Evolutionary conservation across 2,888 invertebrate species (phyloP).

Genomic region (Ernsta delagoae): DNA sequence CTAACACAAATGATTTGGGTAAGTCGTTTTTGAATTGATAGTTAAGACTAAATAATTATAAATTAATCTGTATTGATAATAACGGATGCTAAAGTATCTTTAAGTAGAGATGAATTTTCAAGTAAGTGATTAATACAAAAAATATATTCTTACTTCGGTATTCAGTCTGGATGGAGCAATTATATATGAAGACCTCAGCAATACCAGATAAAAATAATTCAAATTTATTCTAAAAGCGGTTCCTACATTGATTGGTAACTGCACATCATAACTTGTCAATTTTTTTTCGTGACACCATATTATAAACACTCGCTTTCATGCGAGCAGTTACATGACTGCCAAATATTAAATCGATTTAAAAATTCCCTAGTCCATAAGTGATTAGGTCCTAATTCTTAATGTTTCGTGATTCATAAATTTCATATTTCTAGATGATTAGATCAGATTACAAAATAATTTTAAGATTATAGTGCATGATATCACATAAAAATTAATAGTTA

Average conservation of each 20-base stretch:
- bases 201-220: not conserved
- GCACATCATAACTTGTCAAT: conserved; percentile 54
- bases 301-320: conserved; percentile 39
- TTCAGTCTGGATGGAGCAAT: conserved; percentile 30
- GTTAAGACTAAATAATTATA: conserved; percentile 31
- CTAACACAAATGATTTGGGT: conserved; percentile 22
- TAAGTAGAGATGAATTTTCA: conserved; percentile 26
- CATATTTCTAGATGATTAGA: conserved; percentile 54
- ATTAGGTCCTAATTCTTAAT: conserved; percentile 55
- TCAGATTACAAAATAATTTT: conserved; percentile 48
- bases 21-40: conserved; percentile 33
- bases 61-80: conserved; percentile 29
- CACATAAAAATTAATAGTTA: conserved; percentile 61
- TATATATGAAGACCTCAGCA: conserved; percentile 13
- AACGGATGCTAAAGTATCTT: conserved; percentile 18
- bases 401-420: conserved; percentile 57
- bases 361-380: conserved; percentile 72
- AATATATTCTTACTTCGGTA: conserved; percentile 16
- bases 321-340: conserved; percentile 78
- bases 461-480: conserved; percentile 65
- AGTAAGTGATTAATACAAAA: conserved; percentile 26
- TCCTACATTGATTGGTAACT: conserved; percentile 16
- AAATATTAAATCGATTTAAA: conserved; percentile 76
- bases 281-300: conserved; percentile 57
- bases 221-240: conserved; percentile 9